phyloP scores from a whole-genome alignment of 2,888 invertebrate species.

The Trichacis sp. region DNA sequence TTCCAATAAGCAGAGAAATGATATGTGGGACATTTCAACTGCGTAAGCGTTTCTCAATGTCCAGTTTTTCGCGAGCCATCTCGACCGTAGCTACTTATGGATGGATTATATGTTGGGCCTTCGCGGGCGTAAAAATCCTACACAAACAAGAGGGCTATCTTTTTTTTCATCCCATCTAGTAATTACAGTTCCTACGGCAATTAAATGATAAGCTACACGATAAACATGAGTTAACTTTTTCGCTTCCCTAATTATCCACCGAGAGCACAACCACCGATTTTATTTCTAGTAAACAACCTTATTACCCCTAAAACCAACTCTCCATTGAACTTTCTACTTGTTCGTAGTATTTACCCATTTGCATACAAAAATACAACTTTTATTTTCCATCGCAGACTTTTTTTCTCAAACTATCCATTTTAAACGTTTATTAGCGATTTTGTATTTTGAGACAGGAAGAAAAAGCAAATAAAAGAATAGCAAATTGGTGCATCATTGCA shows the following conservation, averaged over 20 bases:
- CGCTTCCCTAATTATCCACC: not conserved
- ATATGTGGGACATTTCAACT: not conserved
- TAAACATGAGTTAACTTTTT: not conserved
- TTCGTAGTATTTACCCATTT: not conserved
- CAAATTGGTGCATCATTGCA: too few relatives aligned
- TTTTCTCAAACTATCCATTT: too few relatives aligned
- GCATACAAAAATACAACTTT: not conserved
- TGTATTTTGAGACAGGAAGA: too few relatives aligned
- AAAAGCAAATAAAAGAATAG: too few relatives aligned
- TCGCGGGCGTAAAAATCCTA: slow-evolving; percentile 62
- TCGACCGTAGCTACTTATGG: slow-evolving; percentile 61
- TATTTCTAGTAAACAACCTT: slow-evolving; percentile 1
- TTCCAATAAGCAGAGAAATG: not conserved
- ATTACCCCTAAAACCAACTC: not conserved
- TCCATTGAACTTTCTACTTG: not conserved
- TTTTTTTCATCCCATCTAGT: slow-evolving; percentile 45
- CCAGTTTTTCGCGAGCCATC: slow-evolving; percentile 47
- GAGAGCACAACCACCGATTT: slow-evolving; percentile 4
- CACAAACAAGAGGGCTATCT: slow-evolving; percentile 51
- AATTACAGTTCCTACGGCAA: slow-evolving; percentile 42
- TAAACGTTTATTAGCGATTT: too few relatives aligned
- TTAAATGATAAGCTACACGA: slow-evolving; percentile 23
- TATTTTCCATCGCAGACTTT: not conserved
- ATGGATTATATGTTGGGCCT: slow-evolving; percentile 66
- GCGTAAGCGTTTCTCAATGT: slow-evolving; percentile 46